A percentile compares a stretch with the other conserved stretches of the same genome.
Conservation (phyloP, 2,113 vertebrate genomes). For the Gnathonemus echidnorhynchus region DNA sequence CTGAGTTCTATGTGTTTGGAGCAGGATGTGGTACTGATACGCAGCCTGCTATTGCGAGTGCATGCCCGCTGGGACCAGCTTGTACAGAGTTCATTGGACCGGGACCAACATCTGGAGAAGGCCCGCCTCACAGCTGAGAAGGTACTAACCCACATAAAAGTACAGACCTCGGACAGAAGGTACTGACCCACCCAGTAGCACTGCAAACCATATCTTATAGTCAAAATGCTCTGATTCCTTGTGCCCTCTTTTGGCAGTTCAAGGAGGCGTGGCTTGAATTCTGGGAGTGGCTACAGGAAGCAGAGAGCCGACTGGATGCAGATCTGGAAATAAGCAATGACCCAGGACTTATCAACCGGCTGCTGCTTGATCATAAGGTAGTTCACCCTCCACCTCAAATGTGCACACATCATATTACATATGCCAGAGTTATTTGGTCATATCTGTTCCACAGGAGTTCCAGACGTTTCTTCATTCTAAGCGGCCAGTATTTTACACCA, state of each 20-base stretch:
- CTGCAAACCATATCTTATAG: neutral
- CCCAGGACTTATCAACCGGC: slow-evolving; percentile 93
- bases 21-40: slow-evolving; percentile 94
- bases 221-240: neutral
- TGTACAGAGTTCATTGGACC: slow-evolving; percentile 88
- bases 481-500: slow-evolving; percentile 93
- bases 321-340: slow-evolving; percentile 96
- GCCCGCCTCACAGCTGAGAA: slow-evolving; percentile 92
- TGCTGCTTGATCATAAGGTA: slow-evolving; percentile 94
- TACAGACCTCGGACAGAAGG: slow-evolving; percentile 62
- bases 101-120: slow-evolving; percentile 85
- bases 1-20: slow-evolving; percentile 93
- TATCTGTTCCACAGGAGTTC: slow-evolving; percentile 72
- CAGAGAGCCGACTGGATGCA: slow-evolving; percentile 84
- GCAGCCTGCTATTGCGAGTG: slow-evolving; percentile 91
- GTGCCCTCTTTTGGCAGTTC: slow-evolving; percentile 63
- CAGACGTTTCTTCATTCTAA: slow-evolving; percentile 92
- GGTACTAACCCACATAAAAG: slow-evolving; percentile 53
- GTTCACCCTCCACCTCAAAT: neutral
- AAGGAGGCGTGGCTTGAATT: slow-evolving; percentile 96
- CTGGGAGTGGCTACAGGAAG: slow-evolving; percentile 92
- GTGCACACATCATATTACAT: neutral
- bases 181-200: slow-evolving; percentile 42
- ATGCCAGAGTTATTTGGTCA: neutral
- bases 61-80: slow-evolving; percentile 98